Percentiles rank a stretch among this genome's conserved stretches.
Conservation (phyloP, 2,113 vertebrate genomes). For the Heterocephalus glaber region DNA sequence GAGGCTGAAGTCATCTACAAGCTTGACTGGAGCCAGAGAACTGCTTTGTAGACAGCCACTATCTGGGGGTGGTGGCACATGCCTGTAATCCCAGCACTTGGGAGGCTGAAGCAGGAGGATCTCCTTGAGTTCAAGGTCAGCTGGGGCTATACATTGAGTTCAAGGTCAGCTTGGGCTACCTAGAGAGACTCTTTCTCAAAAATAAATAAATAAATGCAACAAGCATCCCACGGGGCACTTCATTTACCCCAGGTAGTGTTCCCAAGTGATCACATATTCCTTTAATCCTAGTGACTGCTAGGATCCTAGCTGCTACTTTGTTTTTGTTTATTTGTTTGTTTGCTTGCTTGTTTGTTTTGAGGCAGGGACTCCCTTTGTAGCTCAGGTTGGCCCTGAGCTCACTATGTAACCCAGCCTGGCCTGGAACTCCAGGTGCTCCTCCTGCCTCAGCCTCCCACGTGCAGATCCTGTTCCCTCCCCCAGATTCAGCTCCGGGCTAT, state of each 20-base stretch:
- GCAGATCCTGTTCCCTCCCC: no score
- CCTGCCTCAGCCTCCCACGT: background rate
- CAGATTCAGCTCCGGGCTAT: background rate
- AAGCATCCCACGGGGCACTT: background rate
- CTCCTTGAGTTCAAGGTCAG: background rate
- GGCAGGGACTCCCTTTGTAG: no score
- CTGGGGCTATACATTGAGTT: background rate
- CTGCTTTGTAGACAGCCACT: background rate
- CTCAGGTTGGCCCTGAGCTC: no score
- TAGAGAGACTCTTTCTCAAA: background rate
- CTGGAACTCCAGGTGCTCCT: no score
- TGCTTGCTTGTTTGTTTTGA: no score
- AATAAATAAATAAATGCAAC: background rate
- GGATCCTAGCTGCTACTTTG: background rate
- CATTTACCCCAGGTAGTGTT: background rate
- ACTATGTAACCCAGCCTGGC: no score
- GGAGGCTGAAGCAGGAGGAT: background rate
- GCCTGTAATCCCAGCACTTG: no score
- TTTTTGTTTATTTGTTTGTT: no score
- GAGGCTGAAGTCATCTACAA: background rate
- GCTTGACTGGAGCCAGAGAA: background rate
- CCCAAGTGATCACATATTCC: background rate
- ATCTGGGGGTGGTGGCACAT: fast-evolving
- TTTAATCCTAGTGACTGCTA: background rate
- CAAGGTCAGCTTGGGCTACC: background rate